phyloP scores from a whole-genome alignment of 2,888 invertebrate species.

The Drosophila pseudotakahashii region DNA sequence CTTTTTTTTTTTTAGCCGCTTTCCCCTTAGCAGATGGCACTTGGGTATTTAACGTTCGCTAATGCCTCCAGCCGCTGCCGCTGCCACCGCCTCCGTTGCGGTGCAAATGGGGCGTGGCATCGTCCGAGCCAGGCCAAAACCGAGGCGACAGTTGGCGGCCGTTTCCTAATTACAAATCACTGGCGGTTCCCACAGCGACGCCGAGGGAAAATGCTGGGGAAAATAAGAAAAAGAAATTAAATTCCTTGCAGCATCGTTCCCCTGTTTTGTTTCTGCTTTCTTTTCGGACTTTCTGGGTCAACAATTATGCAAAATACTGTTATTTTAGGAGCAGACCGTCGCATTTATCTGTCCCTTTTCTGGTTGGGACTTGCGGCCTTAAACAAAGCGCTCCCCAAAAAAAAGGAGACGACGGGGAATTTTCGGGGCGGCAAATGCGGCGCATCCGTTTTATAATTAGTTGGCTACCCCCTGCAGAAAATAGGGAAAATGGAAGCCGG shows the following conservation, averaged over 20 bases:
- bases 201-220: constrained; percentile 12
- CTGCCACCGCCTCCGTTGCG: constrained; percentile 47
- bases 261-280: constrained; percentile 37
- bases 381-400: constrained; percentile 45
- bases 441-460: constrained; percentile 81
- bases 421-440: constrained; percentile 35
- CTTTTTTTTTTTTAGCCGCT: constrained; percentile 23
- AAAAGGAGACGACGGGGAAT: neutral
- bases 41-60: constrained; percentile 79
- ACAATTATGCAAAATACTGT: constrained; percentile 82
- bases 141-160: constrained; percentile 82
- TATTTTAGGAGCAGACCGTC: constrained; percentile 72
- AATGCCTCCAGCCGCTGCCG: constrained; percentile 65
- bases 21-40: constrained; percentile 72
- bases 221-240: constrained; percentile 59
- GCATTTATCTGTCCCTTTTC: constrained; percentile 77
- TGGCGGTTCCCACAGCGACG: constrained; percentile 67
- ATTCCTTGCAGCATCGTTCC: constrained; percentile 42
- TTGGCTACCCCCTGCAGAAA: constrained; percentile 50
- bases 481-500: constrained; percentile 17
- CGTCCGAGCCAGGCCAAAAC: constrained; percentile 46
- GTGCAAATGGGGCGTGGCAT: constrained; percentile 77
- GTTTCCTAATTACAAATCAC: constrained; percentile 83
- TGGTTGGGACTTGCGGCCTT: constrained; percentile 48
- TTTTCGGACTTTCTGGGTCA: constrained; percentile 78